Conservation (phyloP, 2,113 vertebrate species). For the Colaptes auratus region DNA sequence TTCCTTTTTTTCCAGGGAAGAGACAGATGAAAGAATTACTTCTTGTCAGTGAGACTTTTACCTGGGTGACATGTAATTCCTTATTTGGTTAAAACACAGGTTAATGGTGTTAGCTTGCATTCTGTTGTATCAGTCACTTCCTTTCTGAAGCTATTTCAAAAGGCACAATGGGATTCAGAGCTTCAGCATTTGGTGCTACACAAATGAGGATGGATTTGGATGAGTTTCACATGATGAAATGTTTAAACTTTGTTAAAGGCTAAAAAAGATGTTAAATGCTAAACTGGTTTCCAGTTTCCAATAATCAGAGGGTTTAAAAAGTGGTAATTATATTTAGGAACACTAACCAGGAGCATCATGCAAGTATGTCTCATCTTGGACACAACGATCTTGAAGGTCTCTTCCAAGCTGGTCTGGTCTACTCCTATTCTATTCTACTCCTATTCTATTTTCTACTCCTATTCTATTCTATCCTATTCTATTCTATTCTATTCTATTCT, state of each 20-base stretch:
- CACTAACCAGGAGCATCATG: not conserved
- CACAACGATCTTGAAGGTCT: too few species aligned
- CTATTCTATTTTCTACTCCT: too few species aligned
- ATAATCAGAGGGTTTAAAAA: not conserved
- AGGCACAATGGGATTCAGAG: not conserved
- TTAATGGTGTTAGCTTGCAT: not conserved
- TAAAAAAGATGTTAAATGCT: too few species aligned
- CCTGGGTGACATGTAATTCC: not conserved
- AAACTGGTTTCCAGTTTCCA: not conserved
- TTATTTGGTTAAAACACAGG: slow-evolving; percentile 25
- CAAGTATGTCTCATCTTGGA: not conserved
- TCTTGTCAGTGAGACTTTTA: slow-evolving; percentile 14
- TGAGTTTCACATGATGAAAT: not conserved
- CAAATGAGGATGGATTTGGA: not conserved
- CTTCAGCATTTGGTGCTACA: not conserved
- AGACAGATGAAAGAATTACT: slow-evolving; percentile 54
- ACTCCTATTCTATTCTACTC: too few species aligned
- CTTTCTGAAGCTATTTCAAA: not conserved
- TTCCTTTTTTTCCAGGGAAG: not conserved
- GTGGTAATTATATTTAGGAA: not conserved
- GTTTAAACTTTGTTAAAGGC: not conserved
- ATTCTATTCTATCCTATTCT: too few species aligned
- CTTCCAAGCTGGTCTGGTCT: too few species aligned
- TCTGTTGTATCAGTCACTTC: not conserved
- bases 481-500: too few species aligned